Percentiles rank a stretch among this genome's conserved stretches.
These are phyloP conservation scores for Dreissena polymorpha DNA, from an alignment of 1,140 invertebrate species.

Conservation along the genomic window DNA sequence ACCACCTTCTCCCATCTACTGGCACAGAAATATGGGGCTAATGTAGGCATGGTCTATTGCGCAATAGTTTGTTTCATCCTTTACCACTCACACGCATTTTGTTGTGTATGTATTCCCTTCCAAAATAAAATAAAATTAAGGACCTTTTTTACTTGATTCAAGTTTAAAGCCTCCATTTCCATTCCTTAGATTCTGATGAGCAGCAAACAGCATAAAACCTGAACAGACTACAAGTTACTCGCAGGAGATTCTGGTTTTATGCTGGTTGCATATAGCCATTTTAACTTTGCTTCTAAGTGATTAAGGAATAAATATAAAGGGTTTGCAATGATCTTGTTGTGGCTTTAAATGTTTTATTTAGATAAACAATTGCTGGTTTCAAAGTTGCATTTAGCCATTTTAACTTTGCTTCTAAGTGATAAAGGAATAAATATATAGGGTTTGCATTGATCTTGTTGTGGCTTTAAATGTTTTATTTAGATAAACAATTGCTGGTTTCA, in stretches of 20 bases:
- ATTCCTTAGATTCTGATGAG: no score
- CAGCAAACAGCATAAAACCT: no score
- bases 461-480: background rate
- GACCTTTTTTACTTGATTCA: no score
- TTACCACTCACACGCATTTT: no score
- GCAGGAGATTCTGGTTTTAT: no score
- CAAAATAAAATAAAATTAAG: no score
- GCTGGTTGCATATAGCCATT: background rate
- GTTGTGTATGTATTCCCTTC: no score
- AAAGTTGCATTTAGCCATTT: background rate
- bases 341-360: background rate
- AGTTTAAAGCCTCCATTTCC: no score
- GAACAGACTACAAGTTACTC: no score
- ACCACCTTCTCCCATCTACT: constrained; percentile 74
- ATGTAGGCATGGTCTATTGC: constrained; percentile 60
- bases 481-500: no score
- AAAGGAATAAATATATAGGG: background rate
- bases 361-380: no score
- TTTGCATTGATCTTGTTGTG: background rate
- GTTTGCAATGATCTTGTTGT: background rate
- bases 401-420: background rate
- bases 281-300: background rate
- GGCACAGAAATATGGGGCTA: constrained; percentile 78
- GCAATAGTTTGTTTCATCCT: background rate
- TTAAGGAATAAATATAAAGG: background rate